phyloP scores from a whole-genome alignment of 2,797 vertebrate species.

The Anguilla pacifica region DNA sequence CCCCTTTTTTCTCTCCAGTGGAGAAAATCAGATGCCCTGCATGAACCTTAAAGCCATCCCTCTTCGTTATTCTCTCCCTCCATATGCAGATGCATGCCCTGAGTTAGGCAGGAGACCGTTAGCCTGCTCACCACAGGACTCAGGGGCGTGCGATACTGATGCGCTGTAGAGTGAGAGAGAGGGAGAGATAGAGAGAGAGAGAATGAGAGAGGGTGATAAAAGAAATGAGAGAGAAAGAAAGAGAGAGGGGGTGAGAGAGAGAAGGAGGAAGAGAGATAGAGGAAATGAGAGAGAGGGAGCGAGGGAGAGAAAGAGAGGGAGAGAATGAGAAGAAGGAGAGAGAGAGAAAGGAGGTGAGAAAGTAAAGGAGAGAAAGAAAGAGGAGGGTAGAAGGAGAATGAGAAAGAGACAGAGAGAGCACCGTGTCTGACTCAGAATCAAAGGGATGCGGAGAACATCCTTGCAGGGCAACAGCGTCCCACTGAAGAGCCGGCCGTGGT shows the following conservation, averaged over 20 bases:
- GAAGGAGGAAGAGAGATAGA: neutral
- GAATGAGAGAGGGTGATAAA: neutral
- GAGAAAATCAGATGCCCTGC: neutral
- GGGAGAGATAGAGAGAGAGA: neutral
- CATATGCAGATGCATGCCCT: neutral
- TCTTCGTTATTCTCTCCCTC: neutral
- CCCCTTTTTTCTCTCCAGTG: neutral
- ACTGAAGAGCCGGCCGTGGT: neutral
- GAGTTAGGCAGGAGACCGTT: neutral
- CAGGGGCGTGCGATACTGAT: neutral
- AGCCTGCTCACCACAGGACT: neutral
- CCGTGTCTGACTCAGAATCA: neutral
- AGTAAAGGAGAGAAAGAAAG: slow-evolving; percentile 1
- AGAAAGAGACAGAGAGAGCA: neutral
- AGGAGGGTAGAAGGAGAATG: neutral
- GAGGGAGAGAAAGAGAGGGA: slow-evolving; percentile 6
- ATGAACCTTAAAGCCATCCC: neutral
- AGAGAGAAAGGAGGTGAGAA: neutral
- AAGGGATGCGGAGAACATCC: neutral
- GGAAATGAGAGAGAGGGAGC: neutral
- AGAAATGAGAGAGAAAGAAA: neutral
- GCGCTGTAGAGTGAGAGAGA: neutral
- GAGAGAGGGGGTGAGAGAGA: neutral
- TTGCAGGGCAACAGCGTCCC: neutral
- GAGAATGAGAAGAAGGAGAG: slow-evolving; percentile 27